phyloP scores from a whole-genome alignment of 2,797 vertebrate species.

The Coranthus polyacanthus region DNA sequence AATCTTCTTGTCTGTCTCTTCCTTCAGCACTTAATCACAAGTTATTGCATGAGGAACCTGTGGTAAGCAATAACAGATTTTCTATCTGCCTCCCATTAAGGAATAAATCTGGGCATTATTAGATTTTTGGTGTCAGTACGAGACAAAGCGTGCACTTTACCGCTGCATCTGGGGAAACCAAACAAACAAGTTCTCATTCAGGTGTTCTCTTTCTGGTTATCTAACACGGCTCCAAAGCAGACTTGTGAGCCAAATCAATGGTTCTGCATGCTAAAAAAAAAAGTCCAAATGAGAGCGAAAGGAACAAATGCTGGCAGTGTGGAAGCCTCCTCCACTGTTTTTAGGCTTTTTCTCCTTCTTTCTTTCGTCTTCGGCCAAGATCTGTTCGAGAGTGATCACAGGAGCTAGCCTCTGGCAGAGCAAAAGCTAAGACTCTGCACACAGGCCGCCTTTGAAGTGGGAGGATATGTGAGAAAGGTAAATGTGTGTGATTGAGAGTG shows the following conservation, averaged over 20 bases:
- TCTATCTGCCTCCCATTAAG: conserved; percentile 49
- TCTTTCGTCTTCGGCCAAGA: conserved; percentile 38
- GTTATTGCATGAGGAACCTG: conserved; percentile 41
- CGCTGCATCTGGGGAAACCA: conserved; percentile 41
- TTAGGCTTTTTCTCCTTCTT: not conserved
- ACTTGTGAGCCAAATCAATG: conserved; percentile 43
- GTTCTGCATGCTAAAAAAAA: conserved; percentile 28
- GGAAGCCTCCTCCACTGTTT: conserved; percentile 7
- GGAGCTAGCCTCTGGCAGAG: conserved; percentile 39
- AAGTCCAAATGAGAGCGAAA: conserved; percentile 21
- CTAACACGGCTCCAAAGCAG: conserved; percentile 52
- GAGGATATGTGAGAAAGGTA: conserved; percentile 46
- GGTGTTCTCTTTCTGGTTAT: conserved; percentile 47
- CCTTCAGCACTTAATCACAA: conserved; percentile 39
- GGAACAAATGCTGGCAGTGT: conserved; percentile 25
- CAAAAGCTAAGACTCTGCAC: conserved; percentile 3
- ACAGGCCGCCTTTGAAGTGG: conserved; percentile 49
- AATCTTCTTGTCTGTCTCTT: conserved; percentile 23
- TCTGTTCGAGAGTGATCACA: conserved; percentile 38
- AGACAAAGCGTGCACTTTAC: conserved; percentile 57
- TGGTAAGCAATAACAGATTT: conserved; percentile 57
- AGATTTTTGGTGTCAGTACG: conserved; percentile 34
- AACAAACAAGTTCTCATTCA: conserved; percentile 70
- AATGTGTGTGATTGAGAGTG: conserved; percentile 20
- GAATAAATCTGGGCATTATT: conserved; percentile 60